phyloP scores from a whole-genome alignment of 2,113 vertebrate genomes.

The Lasiurus borealis region DNA sequence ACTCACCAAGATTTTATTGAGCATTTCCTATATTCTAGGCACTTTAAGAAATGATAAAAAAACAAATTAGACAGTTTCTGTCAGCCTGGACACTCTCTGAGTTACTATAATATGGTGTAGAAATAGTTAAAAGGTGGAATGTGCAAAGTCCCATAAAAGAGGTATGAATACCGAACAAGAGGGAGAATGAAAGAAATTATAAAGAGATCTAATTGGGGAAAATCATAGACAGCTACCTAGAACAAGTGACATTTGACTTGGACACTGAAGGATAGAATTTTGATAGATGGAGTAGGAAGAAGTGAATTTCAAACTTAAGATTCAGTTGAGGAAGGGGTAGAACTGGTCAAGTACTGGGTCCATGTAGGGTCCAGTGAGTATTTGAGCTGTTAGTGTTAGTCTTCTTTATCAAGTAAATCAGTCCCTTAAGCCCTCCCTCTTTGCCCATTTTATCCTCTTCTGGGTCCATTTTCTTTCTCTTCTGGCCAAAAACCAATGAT shows the following conservation, averaged over 20 bases:
- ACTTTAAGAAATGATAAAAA: not conserved
- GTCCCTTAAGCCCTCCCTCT: not conserved
- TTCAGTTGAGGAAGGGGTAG: not conserved
- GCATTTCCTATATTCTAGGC: not conserved
- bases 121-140: not conserved
- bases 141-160: not conserved
- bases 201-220: not conserved
- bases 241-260: not conserved
- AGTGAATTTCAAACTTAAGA: not conserved
- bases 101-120: not conserved
- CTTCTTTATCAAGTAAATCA: not conserved
- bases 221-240: not conserved
- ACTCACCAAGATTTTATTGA: not conserved
- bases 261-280: not conserved
- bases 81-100: not conserved
- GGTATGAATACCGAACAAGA: not conserved
- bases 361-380: not conserved
- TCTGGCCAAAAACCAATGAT: not conserved
- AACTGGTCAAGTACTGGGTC: not conserved
- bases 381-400: not conserved
- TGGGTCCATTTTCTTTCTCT: not conserved
- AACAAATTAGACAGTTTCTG: not conserved
- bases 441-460: not conserved
- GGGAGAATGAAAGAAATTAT: not conserved
- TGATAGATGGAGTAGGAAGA: not conserved